Conservation (phyloP, 2,113 vertebrate genomes). For the Oxyura jamaicensis region DNA sequence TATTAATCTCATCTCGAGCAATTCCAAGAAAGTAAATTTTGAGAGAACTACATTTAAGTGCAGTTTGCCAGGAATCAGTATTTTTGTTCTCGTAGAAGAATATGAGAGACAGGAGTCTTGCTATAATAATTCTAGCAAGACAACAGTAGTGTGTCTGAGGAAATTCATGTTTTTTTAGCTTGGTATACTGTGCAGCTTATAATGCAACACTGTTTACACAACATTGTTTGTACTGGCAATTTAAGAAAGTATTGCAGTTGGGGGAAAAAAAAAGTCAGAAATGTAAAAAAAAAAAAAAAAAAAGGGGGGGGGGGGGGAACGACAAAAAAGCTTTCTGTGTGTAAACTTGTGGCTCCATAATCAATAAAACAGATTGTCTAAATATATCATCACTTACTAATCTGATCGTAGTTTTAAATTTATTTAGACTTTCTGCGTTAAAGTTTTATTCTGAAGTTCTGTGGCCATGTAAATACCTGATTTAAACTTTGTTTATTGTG, state of each 20-base stretch:
- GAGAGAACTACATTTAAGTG: not conserved
- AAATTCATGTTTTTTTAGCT: not conserved
- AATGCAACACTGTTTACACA: not conserved
- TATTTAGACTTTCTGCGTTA: too few relatives aligned
- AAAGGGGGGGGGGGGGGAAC: not conserved
- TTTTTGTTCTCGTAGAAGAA: not conserved
- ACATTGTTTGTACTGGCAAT: not conserved
- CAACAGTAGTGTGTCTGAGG: not conserved
- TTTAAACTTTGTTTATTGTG: not conserved
- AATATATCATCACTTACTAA: not conserved
- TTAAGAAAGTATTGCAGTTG: not conserved
- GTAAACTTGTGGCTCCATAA: not conserved
- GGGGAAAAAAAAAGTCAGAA: not conserved
- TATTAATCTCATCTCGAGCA: not conserved
- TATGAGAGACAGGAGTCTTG: not conserved
- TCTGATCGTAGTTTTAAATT: not conserved
- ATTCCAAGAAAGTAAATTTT: not conserved
- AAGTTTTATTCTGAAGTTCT: not conserved
- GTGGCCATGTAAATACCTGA: not conserved
- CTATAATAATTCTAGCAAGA: not conserved
- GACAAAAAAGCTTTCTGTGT: not conserved
- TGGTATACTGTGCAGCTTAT: not conserved
- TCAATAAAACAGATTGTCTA: not conserved
- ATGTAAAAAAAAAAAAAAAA: not conserved
- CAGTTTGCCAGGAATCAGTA: not conserved